Conservation (phyloP, 2,888 invertebrate species). For the Cancer borealis region DNA sequence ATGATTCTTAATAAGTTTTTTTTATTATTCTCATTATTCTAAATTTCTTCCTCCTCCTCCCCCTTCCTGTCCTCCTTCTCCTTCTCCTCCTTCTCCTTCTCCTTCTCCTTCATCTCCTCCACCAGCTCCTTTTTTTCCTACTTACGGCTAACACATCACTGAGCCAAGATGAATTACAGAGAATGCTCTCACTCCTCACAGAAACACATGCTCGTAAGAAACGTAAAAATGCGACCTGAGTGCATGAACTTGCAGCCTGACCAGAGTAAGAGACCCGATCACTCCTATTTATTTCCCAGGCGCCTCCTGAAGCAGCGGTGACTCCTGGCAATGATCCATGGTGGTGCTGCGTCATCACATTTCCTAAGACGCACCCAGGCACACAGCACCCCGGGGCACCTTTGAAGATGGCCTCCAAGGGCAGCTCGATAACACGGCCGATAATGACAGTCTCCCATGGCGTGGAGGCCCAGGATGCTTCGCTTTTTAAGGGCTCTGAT, state of each 20-base stretch:
- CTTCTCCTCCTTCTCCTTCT: neutral
- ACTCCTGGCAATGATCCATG: neutral
- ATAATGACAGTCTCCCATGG: neutral
- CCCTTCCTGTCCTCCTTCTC: neutral
- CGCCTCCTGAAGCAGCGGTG: slow-evolving; percentile 21
- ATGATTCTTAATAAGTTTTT: neutral
- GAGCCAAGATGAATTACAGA: neutral
- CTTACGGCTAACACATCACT: neutral
- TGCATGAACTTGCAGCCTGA: neutral
- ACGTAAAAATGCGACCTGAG: neutral
- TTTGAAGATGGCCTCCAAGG: neutral
- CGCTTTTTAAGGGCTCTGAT: neutral
- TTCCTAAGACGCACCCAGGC: neutral
- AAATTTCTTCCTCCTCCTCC: neutral
- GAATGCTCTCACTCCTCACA: neutral
- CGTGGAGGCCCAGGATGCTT: neutral
- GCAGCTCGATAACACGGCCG: neutral
- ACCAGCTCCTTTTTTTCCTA: neutral
- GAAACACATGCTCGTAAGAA: neutral
- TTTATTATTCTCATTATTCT: neutral
- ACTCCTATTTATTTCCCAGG: slow-evolving; percentile 6
- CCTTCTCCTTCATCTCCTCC: neutral
- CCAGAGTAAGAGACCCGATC: neutral
- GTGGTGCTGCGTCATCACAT: neutral
- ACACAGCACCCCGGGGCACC: neutral